Conservation (phyloP, 2,797 vertebrate species). For the Chaetophractus vellerosus region DNA sequence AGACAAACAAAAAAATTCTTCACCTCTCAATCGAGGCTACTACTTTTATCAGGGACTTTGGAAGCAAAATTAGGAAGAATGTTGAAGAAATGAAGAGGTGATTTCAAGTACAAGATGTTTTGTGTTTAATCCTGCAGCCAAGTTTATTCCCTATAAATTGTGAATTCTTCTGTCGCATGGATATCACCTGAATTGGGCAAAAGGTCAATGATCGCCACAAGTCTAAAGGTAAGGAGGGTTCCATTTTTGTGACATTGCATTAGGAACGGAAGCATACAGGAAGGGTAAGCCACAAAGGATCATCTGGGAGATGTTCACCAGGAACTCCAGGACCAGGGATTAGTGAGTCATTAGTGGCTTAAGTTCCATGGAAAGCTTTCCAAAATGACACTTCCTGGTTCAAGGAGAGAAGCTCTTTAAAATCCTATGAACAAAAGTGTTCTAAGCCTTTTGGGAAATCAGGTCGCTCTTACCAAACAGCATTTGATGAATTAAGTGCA, state of each 20-base stretch:
- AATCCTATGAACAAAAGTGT: conserved; percentile 74
- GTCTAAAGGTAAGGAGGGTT: not conserved
- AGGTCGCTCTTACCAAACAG: conserved; percentile 80
- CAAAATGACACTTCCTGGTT: conserved; percentile 56
- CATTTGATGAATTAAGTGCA: conserved; percentile 81
- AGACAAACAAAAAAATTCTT: too few relatives aligned
- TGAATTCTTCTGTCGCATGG: not conserved
- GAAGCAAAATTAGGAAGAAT: conserved; percentile 12
- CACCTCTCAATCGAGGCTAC: too few relatives aligned
- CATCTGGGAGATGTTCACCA: not conserved
- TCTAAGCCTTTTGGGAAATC: conserved; percentile 77
- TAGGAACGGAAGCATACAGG: not conserved
- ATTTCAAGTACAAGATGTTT: conserved; percentile 50
- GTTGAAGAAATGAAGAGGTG: not conserved
- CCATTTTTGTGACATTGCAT: not conserved
- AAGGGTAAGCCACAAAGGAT: not conserved
- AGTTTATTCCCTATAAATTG: not conserved
- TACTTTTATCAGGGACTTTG: not conserved
- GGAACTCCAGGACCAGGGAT: conserved; percentile 33
- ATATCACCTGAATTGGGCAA: not conserved
- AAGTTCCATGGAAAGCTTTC: conserved; percentile 13
- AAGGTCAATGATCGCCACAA: not conserved
- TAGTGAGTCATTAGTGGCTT: conserved; percentile 11
- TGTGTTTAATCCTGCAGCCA: not conserved
- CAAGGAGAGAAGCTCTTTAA: conserved; percentile 71